These are phyloP conservation scores for Arctocebus calabarensis DNA, from an alignment of 2,797 vertebrate genomes.

Conservation along the genomic window DNA sequence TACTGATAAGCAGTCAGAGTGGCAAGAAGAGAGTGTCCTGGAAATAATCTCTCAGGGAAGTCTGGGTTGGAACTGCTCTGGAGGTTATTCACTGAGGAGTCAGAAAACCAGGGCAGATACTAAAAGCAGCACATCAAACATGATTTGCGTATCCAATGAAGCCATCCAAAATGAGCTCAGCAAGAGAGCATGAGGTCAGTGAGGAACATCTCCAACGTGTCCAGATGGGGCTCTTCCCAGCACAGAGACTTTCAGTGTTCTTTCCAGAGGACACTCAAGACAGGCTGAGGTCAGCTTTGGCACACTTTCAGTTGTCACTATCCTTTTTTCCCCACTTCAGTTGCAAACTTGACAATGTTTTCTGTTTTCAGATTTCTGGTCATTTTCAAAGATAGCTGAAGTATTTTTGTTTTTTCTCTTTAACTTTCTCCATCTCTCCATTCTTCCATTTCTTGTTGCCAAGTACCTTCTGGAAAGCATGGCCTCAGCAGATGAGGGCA, in stretches of 20 bases:
- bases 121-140: constrained; percentile 40
- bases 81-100: background rate
- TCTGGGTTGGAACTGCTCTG: background rate
- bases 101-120: background rate
- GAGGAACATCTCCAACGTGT: background rate
- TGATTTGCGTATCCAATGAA: background rate
- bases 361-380: constrained; percentile 49
- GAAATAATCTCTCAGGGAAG: background rate
- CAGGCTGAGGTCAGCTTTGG: background rate
- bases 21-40: background rate
- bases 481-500: background rate
- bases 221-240: constrained; percentile 55
- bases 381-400: constrained; percentile 55
- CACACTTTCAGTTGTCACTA: background rate
- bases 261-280: background rate
- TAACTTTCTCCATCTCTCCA: background rate
- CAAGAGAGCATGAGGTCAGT: constrained; percentile 29
- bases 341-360: constrained; percentile 20
- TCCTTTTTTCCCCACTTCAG: background rate
- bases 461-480: background rate
- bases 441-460: background rate
- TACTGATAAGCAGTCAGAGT: background rate
- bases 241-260: background rate
- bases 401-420: constrained; percentile 30
- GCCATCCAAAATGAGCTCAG: constrained; percentile 50